A percentile compares a stretch with the other conserved stretches of the same genome.
Evolutionary conservation across 2,888 invertebrate genomes (phyloP).

Genomic region (Caenorhabditis angaria): DNA sequence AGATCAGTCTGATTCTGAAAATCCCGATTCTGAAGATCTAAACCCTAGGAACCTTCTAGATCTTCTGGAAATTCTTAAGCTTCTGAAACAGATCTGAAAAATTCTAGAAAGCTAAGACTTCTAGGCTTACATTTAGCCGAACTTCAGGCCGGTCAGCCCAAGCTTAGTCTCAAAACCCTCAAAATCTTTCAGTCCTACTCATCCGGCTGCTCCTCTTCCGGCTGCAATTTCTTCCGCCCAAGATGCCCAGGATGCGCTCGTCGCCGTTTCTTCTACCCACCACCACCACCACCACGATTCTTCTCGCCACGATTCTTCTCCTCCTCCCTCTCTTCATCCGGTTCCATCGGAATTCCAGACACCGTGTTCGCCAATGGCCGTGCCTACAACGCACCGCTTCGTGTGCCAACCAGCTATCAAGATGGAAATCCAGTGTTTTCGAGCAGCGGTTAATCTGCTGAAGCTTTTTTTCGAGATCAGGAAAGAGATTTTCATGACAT

Average conservation of each 20-base stretch:
- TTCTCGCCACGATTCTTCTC: conserved; percentile 16
- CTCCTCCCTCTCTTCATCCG: neutral
- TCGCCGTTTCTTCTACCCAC: conserved; percentile 22
- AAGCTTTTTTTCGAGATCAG: neutral
- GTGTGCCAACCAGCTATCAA: conserved; percentile 33
- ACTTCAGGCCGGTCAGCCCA: no score
- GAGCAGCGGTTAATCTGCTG: conserved; percentile 19
- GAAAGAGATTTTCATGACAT: neutral
- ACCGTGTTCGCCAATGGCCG: conserved; percentile 28
- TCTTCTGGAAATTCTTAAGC: no score
- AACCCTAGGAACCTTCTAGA: no score
- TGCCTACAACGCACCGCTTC: conserved; percentile 27
- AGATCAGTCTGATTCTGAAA: no score
- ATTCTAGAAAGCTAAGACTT: no score
- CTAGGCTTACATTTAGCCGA: no score
- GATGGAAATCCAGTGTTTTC: conserved; percentile 40
- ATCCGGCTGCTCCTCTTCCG: neutral
- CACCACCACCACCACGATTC: conserved; percentile 21
- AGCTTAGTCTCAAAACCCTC: no score
- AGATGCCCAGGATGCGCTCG: conserved; percentile 24
- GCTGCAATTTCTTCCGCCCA: conserved; percentile 15
- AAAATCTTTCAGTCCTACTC: neutral
- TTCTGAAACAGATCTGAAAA: no score
- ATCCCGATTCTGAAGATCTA: no score
- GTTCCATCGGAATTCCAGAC: conserved; percentile 29